Evolutionary conservation across 2,888 invertebrate genomes (phyloP).

Genomic region (Tineola bisselliella): DNA sequence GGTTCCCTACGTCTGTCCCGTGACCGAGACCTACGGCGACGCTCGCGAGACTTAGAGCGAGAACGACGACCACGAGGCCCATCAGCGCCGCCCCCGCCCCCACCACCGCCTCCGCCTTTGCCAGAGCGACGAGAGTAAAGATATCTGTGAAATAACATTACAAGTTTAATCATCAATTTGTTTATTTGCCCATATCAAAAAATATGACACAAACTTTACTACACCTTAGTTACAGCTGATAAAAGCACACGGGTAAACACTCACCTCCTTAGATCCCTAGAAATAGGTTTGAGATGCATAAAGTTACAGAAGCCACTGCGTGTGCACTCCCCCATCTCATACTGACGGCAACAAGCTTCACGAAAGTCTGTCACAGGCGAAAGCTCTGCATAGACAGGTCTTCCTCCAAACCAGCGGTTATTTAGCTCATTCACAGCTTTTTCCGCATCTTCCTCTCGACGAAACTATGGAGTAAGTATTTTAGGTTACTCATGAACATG

Average conservation of each 20-base stretch:
- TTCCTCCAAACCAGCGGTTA: conserved; percentile 98
- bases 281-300: conserved; percentile 99
- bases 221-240: too few species aligned
- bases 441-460: conserved; percentile 98
- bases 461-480: conserved; percentile 73
- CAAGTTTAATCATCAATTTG: not conserved
- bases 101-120: conserved; percentile 64
- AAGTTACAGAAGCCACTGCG: conserved; percentile 99
- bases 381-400: conserved; percentile 97
- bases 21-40: conserved; percentile 71
- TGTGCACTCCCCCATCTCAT: conserved; percentile 99
- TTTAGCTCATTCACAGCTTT: conserved; percentile 96
- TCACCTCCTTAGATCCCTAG: conserved; percentile 88
- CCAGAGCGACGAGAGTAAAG: conserved; percentile 76
- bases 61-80: conserved; percentile 44
- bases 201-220: too few species aligned
- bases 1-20: conserved; percentile 56
- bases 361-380: conserved; percentile 99
- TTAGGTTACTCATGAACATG: too few species aligned
- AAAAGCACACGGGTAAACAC: too few species aligned
- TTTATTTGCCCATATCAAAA: too few species aligned
- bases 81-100: conserved; percentile 65
- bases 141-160: conserved; percentile 52
- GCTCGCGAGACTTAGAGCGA: conserved; percentile 47
- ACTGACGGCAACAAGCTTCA: conserved; percentile 99